These are phyloP conservation scores for Ramphastos sulfuratus DNA, from an alignment of 2,113 vertebrate genomes.

Conservation along the genomic window DNA sequence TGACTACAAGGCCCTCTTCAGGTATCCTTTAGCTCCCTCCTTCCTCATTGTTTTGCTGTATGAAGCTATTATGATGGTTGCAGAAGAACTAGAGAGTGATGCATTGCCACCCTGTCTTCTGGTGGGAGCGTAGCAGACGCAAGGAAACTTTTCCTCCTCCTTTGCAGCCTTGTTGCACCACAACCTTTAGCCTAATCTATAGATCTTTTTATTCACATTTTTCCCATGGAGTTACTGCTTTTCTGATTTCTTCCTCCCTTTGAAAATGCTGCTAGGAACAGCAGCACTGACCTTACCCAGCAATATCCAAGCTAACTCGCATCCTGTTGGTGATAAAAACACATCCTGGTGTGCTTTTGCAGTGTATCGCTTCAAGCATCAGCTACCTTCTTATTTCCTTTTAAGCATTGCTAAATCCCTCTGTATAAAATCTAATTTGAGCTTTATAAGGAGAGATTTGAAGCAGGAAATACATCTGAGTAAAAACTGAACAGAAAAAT, in stretches of 20 bases:
- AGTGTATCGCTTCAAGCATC: neutral
- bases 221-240: neutral
- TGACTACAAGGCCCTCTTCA: neutral
- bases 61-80: neutral
- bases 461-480: slow-evolving; percentile 16
- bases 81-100: neutral
- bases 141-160: neutral
- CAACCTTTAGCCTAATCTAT: neutral
- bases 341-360: neutral
- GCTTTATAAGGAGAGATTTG: slow-evolving; percentile 36
- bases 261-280: neutral
- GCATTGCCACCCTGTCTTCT: rapidly evolving
- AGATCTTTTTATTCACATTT: rapidly evolving
- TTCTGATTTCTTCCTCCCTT: neutral
- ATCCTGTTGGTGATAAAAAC: neutral
- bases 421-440: slow-evolving; percentile 44
- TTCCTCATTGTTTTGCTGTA: rapidly evolving
- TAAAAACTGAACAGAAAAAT: neutral
- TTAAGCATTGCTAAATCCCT: neutral
- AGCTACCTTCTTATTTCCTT: neutral
- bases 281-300: neutral
- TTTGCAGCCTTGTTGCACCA: neutral
- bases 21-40: neutral
- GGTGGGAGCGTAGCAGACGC: neutral
- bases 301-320: neutral